Evolutionary conservation across 2,797 vertebrate genomes (phyloP), one percentile per base, ranked within the genome.

Genomic region (Hipposideros larvatus): DNA sequence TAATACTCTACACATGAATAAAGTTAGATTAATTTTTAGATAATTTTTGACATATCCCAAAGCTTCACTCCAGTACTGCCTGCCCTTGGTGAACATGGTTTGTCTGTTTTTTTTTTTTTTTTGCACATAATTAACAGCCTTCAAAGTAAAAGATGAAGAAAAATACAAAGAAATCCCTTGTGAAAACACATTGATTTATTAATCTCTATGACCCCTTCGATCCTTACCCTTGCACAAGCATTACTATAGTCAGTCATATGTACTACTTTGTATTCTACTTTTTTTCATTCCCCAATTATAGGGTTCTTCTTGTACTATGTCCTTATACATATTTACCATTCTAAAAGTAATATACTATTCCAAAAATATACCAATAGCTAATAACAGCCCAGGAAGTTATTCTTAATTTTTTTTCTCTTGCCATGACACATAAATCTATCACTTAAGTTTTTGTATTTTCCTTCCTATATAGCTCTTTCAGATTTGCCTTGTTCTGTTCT

Each of bases 81-180:
- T 91, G 22, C 28, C 65, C 18, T 57, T 71, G 15, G 41, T 80
- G 24, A 94, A 93, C 7, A 71, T 65, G 5, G 22, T 77, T 48
- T 13, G 3, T 83, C n/a, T n/a, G n/a, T n/a, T n/a, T n/a, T n/a
- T n/a, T n/a, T n/a, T n/a, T 28, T 87, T 11, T 61, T 28, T 77
- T 53, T 10, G 2, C 18, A 84, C 7, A 70, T 87, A 59, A 70
- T 87, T 79, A 75, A 87, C 16, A 51, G 13, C 18, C 51, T 96
- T 59, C 24, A 70, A 61, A 85, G 31, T 65, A 87, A 63, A 73
- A 57, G 41, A 34, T 48, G 26, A 65, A 73, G 22, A 71, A 78
- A 94, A 73, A 74, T 91, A 22, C 16, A 74, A 93, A 82, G n/a
- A 95, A 82, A 46, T 89, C 4, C 5, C 7, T 91, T 61, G 7